Evolutionary conservation across 2,797 vertebrate genomes (phyloP).

Genomic region (Phataginus tricuspis): DNA sequence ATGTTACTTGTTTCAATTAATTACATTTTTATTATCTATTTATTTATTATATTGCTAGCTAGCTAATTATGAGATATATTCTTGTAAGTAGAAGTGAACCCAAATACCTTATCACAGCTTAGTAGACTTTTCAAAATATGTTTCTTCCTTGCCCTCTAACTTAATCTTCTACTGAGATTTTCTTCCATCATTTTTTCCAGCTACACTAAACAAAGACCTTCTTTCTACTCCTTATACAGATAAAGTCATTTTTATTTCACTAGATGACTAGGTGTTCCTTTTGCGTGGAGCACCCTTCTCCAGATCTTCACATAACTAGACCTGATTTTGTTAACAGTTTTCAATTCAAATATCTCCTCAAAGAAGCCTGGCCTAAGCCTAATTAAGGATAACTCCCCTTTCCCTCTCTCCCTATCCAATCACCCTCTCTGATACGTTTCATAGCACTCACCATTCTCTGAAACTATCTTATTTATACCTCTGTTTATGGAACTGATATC

Average conservation of each 20-base stretch:
- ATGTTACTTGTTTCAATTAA: not conserved
- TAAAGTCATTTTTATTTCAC: not conserved
- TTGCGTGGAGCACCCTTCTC: not conserved
- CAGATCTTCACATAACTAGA: not conserved
- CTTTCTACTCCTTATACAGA: not conserved
- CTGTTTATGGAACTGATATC: not conserved
- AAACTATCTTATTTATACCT: not conserved
- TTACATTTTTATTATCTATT: not conserved
- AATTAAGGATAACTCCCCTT: not conserved
- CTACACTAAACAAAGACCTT: not conserved
- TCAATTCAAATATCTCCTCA: not conserved
- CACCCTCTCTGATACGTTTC: not conserved
- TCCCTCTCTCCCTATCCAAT: not conserved
- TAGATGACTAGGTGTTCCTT: not conserved
- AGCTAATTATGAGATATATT: not conserved
- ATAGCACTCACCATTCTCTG: not conserved
- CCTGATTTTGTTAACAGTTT: not conserved
- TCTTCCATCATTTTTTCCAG: not conserved
- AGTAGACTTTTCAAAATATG: not conserved
- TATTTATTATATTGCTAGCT: not conserved
- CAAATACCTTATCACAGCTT: not conserved
- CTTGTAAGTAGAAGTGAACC: not conserved
- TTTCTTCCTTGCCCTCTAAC: not conserved
- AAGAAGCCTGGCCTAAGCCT: not conserved
- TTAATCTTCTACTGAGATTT: not conserved